These are phyloP conservation scores for Microtus montanus DNA, from an alignment of 2,113 vertebrate genomes.

Conservation along the genomic window DNA sequence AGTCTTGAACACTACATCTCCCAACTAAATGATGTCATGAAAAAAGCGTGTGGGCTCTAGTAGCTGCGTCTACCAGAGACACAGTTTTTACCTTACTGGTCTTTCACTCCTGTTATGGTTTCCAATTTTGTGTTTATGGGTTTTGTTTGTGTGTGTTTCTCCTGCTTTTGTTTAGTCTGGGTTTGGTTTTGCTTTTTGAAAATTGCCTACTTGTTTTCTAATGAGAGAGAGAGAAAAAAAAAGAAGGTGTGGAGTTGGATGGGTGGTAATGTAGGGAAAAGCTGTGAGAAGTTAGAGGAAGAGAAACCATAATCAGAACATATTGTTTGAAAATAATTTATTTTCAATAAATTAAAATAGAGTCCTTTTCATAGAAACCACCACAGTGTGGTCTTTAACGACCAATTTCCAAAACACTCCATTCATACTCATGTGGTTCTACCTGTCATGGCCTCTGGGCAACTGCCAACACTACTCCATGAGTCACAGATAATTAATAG, in stretches of 20 bases:
- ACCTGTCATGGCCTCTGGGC: not conserved
- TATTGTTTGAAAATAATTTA: not conserved
- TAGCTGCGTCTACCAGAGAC: not conserved
- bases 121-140: not conserved
- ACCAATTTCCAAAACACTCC: not conserved
- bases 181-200: not conserved
- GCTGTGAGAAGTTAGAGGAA: not conserved
- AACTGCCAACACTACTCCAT: not conserved
- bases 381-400: not conserved
- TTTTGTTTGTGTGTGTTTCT: not conserved
- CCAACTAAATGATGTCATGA: not conserved
- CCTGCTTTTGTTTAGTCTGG: not conserved
- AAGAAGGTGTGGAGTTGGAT: not conserved
- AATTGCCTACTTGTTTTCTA: not conserved
- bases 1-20: not conserved
- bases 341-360: not conserved
- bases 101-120: not conserved
- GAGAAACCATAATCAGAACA: not conserved
- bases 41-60: not conserved
- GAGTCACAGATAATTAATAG: not conserved
- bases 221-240: not conserved
- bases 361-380: not conserved
- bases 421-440: not conserved
- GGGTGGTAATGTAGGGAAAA: not conserved
- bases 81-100: not conserved